These are phyloP conservation scores for Melanostoma mellinum DNA, from an alignment of 2,888 invertebrate species.

Conservation along the genomic window DNA sequence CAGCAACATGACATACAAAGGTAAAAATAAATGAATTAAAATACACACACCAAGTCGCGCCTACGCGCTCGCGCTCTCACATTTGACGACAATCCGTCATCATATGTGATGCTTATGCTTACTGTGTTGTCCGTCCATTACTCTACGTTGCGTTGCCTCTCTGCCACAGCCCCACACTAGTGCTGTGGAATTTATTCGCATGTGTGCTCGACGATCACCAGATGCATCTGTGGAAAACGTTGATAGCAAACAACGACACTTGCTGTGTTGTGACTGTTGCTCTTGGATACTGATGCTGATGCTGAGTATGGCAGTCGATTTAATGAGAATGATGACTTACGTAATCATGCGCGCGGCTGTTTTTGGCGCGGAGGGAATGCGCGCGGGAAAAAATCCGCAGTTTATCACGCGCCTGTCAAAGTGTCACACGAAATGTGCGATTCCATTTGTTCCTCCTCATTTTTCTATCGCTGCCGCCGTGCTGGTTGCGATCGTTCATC, in stretches of 20 bases:
- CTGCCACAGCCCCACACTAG: slow-evolving; percentile 6
- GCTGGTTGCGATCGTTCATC: slow-evolving; percentile 2
- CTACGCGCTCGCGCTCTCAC: slow-evolving; percentile 50
- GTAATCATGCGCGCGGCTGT: slow-evolving; percentile 42
- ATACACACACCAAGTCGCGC: slow-evolving; percentile 29
- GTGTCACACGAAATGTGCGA: slow-evolving; percentile 76
- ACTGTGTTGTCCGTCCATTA: slow-evolving; percentile 40
- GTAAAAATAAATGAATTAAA: background rate
- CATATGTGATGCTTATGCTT: slow-evolving; percentile 62
- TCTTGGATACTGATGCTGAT: slow-evolving; percentile 12
- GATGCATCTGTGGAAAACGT: slow-evolving; percentile 64
- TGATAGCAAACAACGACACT: slow-evolving; percentile 72
- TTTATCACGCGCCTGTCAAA: slow-evolving; percentile 81
- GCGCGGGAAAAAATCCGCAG: slow-evolving; percentile 74
- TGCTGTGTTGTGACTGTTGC: slow-evolving; percentile 56
- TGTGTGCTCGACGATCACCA: slow-evolving; percentile 49
- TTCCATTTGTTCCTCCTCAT: slow-evolving; percentile 70
- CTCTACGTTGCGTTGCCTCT: background rate
- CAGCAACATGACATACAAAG: slow-evolving; percentile 63
- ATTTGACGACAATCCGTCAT: slow-evolving; percentile 73
- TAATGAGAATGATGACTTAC: slow-evolving; percentile 73
- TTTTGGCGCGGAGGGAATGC: background rate
- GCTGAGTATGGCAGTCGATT: slow-evolving; percentile 50
- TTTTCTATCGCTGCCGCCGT: slow-evolving; percentile 53
- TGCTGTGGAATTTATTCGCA: slow-evolving; percentile 60